A percentile compares a stretch with the other conserved stretches of the same genome.
Conservation (phyloP, 1,140 invertebrate species). For the Caenorhabditis briggsae region DNA sequence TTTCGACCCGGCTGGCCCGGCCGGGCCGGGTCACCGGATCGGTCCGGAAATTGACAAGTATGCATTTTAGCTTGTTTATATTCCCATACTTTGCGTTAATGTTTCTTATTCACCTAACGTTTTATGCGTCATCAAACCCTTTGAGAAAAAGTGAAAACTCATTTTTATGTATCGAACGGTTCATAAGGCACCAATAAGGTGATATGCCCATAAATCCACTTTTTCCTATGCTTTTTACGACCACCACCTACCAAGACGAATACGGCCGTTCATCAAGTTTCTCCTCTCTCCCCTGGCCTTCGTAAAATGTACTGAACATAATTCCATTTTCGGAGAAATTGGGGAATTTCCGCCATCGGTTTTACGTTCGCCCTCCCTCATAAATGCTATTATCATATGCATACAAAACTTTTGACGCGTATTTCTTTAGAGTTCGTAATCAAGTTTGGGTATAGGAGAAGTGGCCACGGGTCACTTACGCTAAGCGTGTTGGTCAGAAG, state of each 20-base stretch:
- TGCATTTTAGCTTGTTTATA: not conserved
- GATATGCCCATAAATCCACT: constrained; percentile 46
- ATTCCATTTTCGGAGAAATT: constrained; percentile 42
- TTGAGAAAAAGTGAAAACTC: not conserved
- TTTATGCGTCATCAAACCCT: constrained; percentile 32
- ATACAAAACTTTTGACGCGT: constrained; percentile 33
- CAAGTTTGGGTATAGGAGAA: constrained; percentile 27
- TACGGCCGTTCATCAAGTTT: constrained; percentile 25
- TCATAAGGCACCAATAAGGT: constrained; percentile 32
- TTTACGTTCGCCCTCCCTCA: not conserved
- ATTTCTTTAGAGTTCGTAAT: constrained; percentile 4
- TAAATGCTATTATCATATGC: constrained; percentile 54
- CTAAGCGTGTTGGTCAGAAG: constrained; percentile 51
- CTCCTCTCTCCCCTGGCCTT: not conserved
- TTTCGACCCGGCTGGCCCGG: too few species aligned
- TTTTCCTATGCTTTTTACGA: constrained; percentile 36
- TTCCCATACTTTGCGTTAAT: not conserved
- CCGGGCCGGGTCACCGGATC: too few species aligned
- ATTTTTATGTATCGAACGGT: constrained; percentile 20
- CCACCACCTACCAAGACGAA: not conserved
- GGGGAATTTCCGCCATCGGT: constrained; percentile 12
- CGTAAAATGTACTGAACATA: constrained; percentile 44
- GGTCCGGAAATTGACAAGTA: too few species aligned
- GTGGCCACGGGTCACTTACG: constrained; percentile 46
- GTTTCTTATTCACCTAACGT: not conserved